Percentiles rank a stretch among this genome's conserved stretches.
Conservation (phyloP, 2,888 invertebrate genomes). For the Eupeodes latifasciatus region DNA sequence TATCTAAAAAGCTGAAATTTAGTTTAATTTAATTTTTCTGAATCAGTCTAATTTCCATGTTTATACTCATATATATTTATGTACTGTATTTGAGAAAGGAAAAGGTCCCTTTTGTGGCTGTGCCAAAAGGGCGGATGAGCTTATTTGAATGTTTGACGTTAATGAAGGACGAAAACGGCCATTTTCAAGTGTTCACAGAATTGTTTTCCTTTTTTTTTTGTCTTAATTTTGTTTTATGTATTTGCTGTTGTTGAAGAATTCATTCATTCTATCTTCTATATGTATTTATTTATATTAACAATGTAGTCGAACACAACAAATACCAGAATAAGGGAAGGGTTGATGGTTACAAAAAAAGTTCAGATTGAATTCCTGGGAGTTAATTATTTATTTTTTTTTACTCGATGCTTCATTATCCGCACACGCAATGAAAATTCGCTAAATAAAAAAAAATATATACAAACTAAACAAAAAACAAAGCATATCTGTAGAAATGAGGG, state of each 20-base stretch:
- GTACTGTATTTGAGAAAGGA: constrained; percentile 44
- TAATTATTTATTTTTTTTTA: constrained; percentile 37
- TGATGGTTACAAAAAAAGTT: not conserved
- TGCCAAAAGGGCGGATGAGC: constrained; percentile 35
- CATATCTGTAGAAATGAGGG: constrained; percentile 51
- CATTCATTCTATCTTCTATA: not conserved
- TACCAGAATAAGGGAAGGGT: not conserved
- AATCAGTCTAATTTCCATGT: too few species aligned
- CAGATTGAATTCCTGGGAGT: constrained; percentile 47
- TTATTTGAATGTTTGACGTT: constrained; percentile 49
- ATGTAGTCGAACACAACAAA: not conserved
- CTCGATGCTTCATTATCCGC: constrained; percentile 34
- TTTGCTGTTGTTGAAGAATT: too few species aligned
- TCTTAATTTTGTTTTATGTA: not conserved
- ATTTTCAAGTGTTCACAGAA: constrained; percentile 17
- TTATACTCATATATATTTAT: not conserved
- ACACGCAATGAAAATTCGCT: constrained; percentile 39
- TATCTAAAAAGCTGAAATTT: too few species aligned
- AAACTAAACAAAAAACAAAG: not conserved
- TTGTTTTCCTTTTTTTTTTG: not conserved
- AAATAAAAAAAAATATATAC: not conserved
- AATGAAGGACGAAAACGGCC: constrained; percentile 15
- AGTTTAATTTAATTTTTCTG: too few species aligned
- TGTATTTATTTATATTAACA: not conserved
- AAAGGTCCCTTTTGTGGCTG: constrained; percentile 39